Evolutionary conservation across 2,888 invertebrate genomes (phyloP).

Genomic region (Epsilonema sp.): DNA sequence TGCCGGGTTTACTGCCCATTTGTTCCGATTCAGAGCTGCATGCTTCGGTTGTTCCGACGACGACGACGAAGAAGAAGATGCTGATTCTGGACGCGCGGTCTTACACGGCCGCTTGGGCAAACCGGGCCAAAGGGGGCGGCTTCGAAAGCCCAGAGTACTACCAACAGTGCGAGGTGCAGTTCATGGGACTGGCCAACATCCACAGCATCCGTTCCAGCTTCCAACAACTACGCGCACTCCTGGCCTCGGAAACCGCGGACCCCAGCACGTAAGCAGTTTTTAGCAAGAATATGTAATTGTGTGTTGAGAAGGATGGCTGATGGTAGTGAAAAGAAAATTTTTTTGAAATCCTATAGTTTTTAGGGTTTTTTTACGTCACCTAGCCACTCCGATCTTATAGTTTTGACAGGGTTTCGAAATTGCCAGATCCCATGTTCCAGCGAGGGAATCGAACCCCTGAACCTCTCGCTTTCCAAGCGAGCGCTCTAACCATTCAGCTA

Average conservation of each 20-base stretch:
- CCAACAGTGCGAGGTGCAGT: slow-evolving; percentile 77
- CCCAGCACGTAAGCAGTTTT: slow-evolving; percentile 6
- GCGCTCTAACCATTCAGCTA: too few species aligned
- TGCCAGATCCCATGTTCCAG: too few species aligned
- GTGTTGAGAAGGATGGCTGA: background rate
- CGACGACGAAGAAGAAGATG: slow-evolving; percentile 42
- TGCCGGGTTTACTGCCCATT: background rate
- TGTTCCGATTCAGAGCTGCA: slow-evolving; percentile 3
- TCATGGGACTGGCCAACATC: slow-evolving; percentile 92
- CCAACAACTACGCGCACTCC: slow-evolving; percentile 50
- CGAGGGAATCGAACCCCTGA: too few species aligned
- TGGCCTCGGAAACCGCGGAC: too few species aligned
- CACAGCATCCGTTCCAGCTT: slow-evolving; percentile 84
- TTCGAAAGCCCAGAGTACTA: slow-evolving; percentile 88
- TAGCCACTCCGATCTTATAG: too few species aligned
- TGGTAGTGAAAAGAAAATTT: background rate
- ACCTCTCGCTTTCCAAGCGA: too few species aligned
- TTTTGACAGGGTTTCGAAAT: too few species aligned
- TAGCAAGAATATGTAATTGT: too few species aligned
- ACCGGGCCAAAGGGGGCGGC: slow-evolving; percentile 90
- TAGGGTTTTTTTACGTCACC: too few species aligned
- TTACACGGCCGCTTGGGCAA: slow-evolving; percentile 84
- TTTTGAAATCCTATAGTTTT: too few species aligned
- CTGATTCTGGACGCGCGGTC: slow-evolving; percentile 85
- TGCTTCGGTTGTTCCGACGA: background rate